Base-by-base conservation (phyloP, 2,888 invertebrate genomes). In the Tortricodes alternella region DNA sequence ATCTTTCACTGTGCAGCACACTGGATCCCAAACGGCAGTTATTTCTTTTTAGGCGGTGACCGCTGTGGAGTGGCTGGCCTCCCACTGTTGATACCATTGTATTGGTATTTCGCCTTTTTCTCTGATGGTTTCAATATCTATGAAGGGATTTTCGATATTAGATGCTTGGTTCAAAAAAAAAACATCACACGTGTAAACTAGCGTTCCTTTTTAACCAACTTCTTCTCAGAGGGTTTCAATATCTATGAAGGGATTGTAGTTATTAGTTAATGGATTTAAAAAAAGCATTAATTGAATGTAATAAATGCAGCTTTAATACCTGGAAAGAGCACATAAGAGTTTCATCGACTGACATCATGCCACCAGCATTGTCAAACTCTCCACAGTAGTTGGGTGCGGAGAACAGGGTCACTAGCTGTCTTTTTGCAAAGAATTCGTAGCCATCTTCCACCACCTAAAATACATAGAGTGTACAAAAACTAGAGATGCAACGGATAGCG, bases 341-440 rank as follows among this genome's bases (percentile, higher is more conserved):
- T 83, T 99, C 99, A 84, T 99, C 99, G 24, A 99, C 99, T 61
- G 97, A 97, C 99, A 99, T 99, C 99, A 99, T 99, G 61, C 98
- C 99, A 53, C 99, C 99, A 48, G 99, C 99, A 82, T 99, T 99
- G 85, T 99, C 98, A 77, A 99, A 98, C 86, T 98, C 98, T n/a
- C 98, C 98, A 82, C 98, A 98, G 82, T 98, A 98, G 85, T 99
- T 99, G 21, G 98, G 98, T 38, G 98, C 98, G n/a, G 99, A 99
- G 89, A 99, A 99, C 52, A 99, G 89, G 1, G 99, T 99, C 51
- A 99, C 99, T 76, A 99, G 92, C 83, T 99, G 99, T 61, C 99
- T 93, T 83, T 99, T 99, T 11, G 99, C 99, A 88, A 99, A 99
- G 89, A 99, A 99, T 81, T 99, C 99, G 81, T 99, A 99, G 1